Conservation (phyloP, 1,140 invertebrate genomes). For the Limonius californicus region DNA sequence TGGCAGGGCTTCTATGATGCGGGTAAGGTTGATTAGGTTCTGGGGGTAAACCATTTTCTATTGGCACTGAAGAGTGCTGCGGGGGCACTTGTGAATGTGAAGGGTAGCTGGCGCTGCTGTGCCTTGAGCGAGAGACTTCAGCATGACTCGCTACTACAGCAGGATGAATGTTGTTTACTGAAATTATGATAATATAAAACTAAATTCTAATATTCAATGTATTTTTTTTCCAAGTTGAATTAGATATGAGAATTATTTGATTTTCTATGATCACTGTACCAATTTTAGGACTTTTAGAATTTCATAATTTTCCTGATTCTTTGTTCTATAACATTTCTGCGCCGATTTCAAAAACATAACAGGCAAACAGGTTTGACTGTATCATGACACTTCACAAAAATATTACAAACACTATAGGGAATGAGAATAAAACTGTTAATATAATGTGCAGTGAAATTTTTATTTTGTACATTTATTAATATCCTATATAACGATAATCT, state of each 20-base stretch:
- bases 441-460: too few species aligned
- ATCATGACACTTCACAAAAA: too few species aligned
- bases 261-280: too few species aligned
- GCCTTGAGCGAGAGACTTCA: constrained; percentile 46
- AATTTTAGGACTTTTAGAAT: too few species aligned
- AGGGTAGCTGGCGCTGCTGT: constrained; percentile 48
- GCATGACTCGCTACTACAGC: constrained; percentile 46
- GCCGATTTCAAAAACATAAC: too few species aligned
- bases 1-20: constrained; percentile 48
- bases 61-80: constrained; percentile 22
- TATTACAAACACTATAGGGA: too few species aligned
- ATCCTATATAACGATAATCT: too few species aligned
- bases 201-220: background rate
- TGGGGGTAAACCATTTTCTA: constrained; percentile 54
- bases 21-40: constrained; percentile 49
- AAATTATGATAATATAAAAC: constrained; percentile 31
- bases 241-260: background rate
- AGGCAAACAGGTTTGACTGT: too few species aligned
- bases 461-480: too few species aligned
- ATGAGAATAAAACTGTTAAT: too few species aligned
- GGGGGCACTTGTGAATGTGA: constrained; percentile 42
- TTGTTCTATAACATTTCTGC: too few species aligned
- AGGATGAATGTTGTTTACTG: constrained; percentile 55
- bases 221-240: background rate
- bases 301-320: too few species aligned